A percentile compares a stretch with the other conserved stretches of the same genome.
phyloP scores from a whole-genome alignment of 2,888 invertebrate genomes.

The Nomada ruficornis region DNA sequence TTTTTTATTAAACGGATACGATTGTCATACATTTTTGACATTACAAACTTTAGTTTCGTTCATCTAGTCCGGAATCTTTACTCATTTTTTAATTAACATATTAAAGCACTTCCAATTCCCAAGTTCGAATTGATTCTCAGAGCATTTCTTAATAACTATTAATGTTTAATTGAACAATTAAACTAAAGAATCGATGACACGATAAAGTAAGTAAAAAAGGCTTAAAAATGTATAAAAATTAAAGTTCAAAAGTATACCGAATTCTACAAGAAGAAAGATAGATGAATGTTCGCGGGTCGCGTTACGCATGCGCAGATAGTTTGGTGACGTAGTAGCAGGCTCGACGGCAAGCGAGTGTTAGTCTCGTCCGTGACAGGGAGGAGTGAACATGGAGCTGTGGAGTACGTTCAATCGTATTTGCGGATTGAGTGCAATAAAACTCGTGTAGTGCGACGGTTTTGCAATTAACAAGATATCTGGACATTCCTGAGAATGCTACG shows the following conservation, averaged over 20 bases:
- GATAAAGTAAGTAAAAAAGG: neutral
- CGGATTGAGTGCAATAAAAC: neutral
- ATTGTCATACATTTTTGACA: slow-evolving; percentile 17
- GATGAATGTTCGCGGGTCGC: slow-evolving; percentile 14
- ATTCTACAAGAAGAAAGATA: neutral
- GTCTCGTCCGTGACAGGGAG: slow-evolving; percentile 13
- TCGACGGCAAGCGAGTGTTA: slow-evolving; percentile 15
- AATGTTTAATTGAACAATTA: neutral
- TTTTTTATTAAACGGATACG: neutral
- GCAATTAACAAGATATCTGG: neutral
- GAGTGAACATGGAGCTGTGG: slow-evolving; percentile 57
- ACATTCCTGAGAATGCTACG: slow-evolving; percentile 32
- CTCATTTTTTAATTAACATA: neutral
- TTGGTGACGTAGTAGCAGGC: neutral
- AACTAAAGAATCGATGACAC: too few relatives aligned
- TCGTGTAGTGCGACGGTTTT: neutral
- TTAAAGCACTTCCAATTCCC: neutral
- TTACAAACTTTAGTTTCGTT: neutral
- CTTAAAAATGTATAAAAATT: neutral
- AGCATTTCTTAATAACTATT: neutral
- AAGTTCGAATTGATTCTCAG: neutral
- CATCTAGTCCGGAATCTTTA: neutral
- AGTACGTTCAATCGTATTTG: slow-evolving; percentile 39
- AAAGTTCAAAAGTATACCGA: neutral
- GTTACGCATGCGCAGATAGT: slow-evolving; percentile 31